A percentile compares a stretch with the other conserved stretches of the same genome.
Conservation (phyloP, 2,113 vertebrate species). For the Trochalopteron elliotii region DNA sequence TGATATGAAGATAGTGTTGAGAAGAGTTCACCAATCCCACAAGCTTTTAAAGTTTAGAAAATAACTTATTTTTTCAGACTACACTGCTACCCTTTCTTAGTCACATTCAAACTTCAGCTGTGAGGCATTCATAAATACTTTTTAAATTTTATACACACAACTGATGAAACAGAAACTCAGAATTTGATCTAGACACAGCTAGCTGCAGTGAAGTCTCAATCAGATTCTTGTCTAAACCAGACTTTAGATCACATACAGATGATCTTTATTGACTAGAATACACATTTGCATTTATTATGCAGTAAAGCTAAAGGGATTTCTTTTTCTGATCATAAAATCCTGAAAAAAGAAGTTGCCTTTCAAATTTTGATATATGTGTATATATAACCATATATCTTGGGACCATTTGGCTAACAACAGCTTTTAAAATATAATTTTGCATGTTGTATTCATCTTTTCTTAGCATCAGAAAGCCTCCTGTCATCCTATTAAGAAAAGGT, state of each 20-base stretch:
- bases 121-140: not conserved
- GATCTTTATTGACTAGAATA: not conserved
- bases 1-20: not conserved
- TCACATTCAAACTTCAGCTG: not conserved
- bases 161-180: not conserved
- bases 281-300: too few species aligned
- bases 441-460: not conserved
- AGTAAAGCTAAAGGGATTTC: not conserved
- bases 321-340: not conserved
- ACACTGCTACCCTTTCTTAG: not conserved
- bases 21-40: not conserved
- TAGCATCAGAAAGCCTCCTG: not conserved
- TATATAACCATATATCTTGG: not conserved
- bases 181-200: not conserved
- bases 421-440: not conserved
- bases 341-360: not conserved
- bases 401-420: not conserved
- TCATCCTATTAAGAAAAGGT: not conserved
- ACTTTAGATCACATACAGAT: not conserved
- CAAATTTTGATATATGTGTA: not conserved
- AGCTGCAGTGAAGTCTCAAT: fast-evolving
- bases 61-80: not conserved
- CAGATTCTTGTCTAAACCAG: not conserved
- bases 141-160: not conserved
- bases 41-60: not conserved